Evolutionary conservation across 2,888 invertebrate species (phyloP).

Genomic region (Cheilosia soror): DNA sequence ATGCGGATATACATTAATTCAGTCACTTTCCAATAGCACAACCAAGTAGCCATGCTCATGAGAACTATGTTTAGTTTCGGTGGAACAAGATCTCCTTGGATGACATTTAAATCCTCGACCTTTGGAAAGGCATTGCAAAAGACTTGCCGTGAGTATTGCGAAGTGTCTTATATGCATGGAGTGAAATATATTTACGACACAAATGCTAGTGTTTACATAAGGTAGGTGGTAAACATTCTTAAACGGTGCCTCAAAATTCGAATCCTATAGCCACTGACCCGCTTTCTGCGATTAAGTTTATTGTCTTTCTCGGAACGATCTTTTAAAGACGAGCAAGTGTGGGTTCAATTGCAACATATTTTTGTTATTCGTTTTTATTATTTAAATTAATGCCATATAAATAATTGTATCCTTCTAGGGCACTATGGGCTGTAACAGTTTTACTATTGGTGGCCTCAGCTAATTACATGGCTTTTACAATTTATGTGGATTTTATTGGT

Average conservation of each 20-base stretch:
- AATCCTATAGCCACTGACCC: too few relatives aligned
- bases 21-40: background rate
- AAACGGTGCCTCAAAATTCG: too few relatives aligned
- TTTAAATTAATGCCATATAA: background rate
- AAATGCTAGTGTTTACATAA: conserved; percentile 79
- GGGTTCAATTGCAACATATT: too few relatives aligned
- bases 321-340: background rate
- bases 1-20: too few relatives aligned
- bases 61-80: background rate
- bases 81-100: background rate
- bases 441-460: conserved; percentile 82
- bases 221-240: conserved; percentile 66
- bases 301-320: too few relatives aligned
- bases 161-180: conserved; percentile 81
- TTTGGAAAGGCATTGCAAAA: conserved; percentile 17
- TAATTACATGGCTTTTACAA: conserved; percentile 82
- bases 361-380: too few relatives aligned
- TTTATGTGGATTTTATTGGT: conserved; percentile 84
- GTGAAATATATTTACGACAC: conserved; percentile 80
- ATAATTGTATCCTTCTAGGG: conserved; percentile 78
- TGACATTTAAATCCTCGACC: background rate
- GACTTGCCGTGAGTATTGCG: conserved; percentile 81
- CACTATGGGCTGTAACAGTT: conserved; percentile 84
- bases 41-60: too few relatives aligned
- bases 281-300: too few relatives aligned